These are phyloP conservation scores for Odontothrips loti DNA, from an alignment of 2,888 invertebrate species.

Conservation along the genomic window DNA sequence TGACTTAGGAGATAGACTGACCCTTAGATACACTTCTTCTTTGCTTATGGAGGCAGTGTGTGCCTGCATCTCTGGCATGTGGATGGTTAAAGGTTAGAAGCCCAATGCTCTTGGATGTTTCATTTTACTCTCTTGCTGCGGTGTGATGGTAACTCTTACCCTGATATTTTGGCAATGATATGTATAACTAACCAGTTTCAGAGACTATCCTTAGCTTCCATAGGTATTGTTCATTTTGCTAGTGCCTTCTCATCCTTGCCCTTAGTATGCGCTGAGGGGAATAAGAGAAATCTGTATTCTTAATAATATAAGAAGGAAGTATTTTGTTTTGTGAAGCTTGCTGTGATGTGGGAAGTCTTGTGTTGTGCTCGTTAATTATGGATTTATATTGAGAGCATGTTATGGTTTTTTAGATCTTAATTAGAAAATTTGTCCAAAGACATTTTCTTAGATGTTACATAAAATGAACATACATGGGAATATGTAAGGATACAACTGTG, in stretches of 20 bases:
- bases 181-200: not conserved
- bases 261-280: not conserved
- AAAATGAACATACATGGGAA: not conserved
- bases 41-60: no score
- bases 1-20: no score
- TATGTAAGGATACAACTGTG: not conserved
- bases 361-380: no score
- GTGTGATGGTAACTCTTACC: not conserved
- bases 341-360: not conserved
- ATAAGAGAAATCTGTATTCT: not conserved
- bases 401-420: not conserved
- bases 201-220: not conserved
- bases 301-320: not conserved
- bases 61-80: not conserved
- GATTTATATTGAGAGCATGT: not conserved
- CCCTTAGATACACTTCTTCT: no score
- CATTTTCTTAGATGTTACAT: not conserved
- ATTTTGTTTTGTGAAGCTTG: not conserved
- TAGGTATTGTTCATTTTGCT: not conserved
- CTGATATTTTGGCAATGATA: no score
- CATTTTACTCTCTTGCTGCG: not conserved
- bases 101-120: not conserved
- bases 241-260: constrained; percentile 27
- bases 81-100: not conserved
- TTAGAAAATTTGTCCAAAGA: not conserved